Evolutionary conservation across 2,888 invertebrate species (phyloP).

Genomic region (Agriopis aurantiaria): DNA sequence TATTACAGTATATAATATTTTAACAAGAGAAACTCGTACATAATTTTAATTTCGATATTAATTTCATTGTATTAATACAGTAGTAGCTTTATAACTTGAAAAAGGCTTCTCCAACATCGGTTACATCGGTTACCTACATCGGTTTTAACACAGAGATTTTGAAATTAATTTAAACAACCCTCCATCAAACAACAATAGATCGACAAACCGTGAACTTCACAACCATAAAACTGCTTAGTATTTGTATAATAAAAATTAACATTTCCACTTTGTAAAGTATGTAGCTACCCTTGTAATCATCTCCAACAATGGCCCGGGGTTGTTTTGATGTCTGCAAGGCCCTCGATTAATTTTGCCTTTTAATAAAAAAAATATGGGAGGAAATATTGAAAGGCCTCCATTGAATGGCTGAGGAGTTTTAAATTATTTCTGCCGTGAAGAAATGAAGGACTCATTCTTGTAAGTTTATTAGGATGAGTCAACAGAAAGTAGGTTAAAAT

Average conservation of each 20-base stretch:
- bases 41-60: too few species aligned
- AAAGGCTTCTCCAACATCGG: neutral
- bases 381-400: conserved; percentile 58
- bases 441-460: conserved; percentile 26
- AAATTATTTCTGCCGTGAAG: conserved; percentile 35
- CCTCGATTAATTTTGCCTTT: conserved; percentile 81
- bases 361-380: conserved; percentile 70
- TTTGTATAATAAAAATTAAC: conserved; percentile 81
- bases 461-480: conserved; percentile 34
- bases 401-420: conserved; percentile 49
- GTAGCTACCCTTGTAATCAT: conserved; percentile 75
- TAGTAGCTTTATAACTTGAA: neutral
- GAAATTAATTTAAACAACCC: conserved; percentile 12
- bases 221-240: conserved; percentile 63
- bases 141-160: conserved; percentile 5
- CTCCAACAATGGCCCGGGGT: conserved; percentile 78
- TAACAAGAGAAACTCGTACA: too few species aligned
- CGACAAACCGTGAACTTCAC: conserved; percentile 29
- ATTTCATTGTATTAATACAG: too few species aligned
- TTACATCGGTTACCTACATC: neutral
- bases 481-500: conserved; percentile 9
- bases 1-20: too few species aligned
- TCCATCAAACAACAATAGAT: conserved; percentile 27
- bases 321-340: conserved; percentile 80
- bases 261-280: conserved; percentile 75